phyloP scores from a whole-genome alignment of 1,140 invertebrate species.

The Aphidius ervi region DNA sequence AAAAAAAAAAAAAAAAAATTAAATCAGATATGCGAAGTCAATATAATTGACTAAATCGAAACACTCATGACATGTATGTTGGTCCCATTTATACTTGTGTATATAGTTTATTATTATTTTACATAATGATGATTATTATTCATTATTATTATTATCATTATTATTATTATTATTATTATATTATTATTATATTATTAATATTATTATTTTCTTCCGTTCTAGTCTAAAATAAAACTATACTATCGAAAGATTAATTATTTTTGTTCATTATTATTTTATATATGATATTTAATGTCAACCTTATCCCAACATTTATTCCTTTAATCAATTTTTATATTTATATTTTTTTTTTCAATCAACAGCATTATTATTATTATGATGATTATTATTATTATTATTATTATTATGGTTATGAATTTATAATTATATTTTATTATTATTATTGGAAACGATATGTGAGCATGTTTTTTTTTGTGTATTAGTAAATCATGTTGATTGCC shows the following conservation, averaged over 20 bases:
- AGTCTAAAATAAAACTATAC: conserved; percentile 52
- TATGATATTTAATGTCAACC: conserved; percentile 1
- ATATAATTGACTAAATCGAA: not conserved
- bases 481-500: no score
- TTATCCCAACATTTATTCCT: not conserved
- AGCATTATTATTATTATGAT: conserved; percentile 7
- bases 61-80: conserved; percentile 42
- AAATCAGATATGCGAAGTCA: no score
- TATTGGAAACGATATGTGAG: not conserved
- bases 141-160: conserved; percentile 39
- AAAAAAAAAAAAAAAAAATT: no score
- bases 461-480: no score
- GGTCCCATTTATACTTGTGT: conserved; percentile 40
- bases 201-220: conserved; percentile 45
- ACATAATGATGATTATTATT: conserved; percentile 26
- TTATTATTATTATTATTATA: conserved; percentile 40
- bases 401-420: conserved; percentile 9
- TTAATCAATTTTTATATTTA: not conserved
- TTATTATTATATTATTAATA: conserved; percentile 29
- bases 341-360: not conserved
- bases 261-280: conserved; percentile 38
- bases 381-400: conserved; percentile 7
- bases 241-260: conserved; percentile 47
- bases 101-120: conserved; percentile 45
- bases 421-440: conserved; percentile 11